Conservation (phyloP, 2,888 invertebrate genomes). For the Epicampocera succincta region DNA sequence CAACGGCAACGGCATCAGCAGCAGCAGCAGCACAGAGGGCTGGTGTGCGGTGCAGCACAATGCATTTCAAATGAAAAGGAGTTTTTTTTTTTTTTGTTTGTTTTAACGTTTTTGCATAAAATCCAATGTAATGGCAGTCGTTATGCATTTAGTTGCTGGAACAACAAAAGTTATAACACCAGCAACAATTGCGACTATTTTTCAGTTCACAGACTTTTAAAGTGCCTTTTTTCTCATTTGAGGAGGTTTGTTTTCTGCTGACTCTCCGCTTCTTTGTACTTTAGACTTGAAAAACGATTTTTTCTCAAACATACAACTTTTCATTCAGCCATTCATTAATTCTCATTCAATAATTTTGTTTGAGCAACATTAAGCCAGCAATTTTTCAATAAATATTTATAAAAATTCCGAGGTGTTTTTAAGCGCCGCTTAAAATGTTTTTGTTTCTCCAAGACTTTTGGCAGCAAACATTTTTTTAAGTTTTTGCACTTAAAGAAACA, state of each 20-base stretch:
- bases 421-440: conserved; percentile 51
- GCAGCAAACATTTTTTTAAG: conserved; percentile 20
- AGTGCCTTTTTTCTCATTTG: background rate
- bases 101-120: conserved; percentile 37
- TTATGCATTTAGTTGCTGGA: conserved; percentile 15
- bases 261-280: conserved; percentile 29
- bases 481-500: conserved; percentile 1
- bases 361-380: conserved; percentile 12
- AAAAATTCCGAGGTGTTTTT: conserved; percentile 57
- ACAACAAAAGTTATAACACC: conserved; percentile 5
- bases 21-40: no score
- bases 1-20: background rate
- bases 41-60: conserved; percentile 15
- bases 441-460: conserved; percentile 29
- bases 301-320: conserved; percentile 20
- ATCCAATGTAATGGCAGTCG: conserved; percentile 29
- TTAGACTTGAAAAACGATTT: conserved; percentile 22
- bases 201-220: conserved; percentile 20
- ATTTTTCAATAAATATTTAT: conserved; percentile 9
- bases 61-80: conserved; percentile 55
- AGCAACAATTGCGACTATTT: conserved; percentile 17
- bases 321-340: conserved; percentile 29
- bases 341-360: conserved; percentile 49
- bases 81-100: conserved; percentile 1
- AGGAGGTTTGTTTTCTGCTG: conserved; percentile 5